Base-by-base conservation (phyloP, 1,140 invertebrate species). In the Bicyclus anynana region DNA sequence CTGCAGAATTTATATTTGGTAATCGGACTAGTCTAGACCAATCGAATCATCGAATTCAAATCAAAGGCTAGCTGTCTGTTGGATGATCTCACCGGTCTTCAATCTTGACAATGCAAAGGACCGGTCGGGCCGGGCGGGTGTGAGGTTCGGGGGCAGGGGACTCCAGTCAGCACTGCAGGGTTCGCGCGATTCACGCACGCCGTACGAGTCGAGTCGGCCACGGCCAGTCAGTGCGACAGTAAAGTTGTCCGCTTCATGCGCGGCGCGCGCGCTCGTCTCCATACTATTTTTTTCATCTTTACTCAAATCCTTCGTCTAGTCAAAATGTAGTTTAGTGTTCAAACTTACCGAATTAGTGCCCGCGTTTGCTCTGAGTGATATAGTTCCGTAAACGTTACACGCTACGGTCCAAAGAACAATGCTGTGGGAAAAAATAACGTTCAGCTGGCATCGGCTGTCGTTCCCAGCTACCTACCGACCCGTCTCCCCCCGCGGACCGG, bases 351-450 rank as follows among this genome's bases (percentile, higher is more conserved):
- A 60, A 55, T 52, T 49, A 69, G 68, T 71, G 65, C 62, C 71
- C 62, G 58, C 63, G 69, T 75, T 58, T 53, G 53, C 35, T 63
- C 72, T 76, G 74, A 73, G 65, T 77, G 63, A 26, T 55, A 69
- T 72, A 76, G 53, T 73, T 71, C 48, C 57, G 59, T 69, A 67
- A 74, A 77, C 69, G 71, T 80, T 73, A 63, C 64, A 63, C 67
- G 80, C 69, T 74, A 84, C 83, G 83, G 78, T 88, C 77, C 77
- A 80, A 88, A 84, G 85, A 86, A 86, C 85, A 88, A 88, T 88
- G 85, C 83, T 88, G 85, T 88, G 85, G 85, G 83, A 88, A 88
- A 88, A 88, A 88, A 88, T 88, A 88, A 88, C 85, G 85, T 88
- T 85, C 85, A 88, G 83, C 85, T 88, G 85, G 83, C 83, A 84